Percentiles rank a stretch among this genome's conserved stretches.
These are phyloP conservation scores for Chrysodeixis includens DNA, from an alignment of 2,888 invertebrate genomes.

Conservation along the genomic window DNA sequence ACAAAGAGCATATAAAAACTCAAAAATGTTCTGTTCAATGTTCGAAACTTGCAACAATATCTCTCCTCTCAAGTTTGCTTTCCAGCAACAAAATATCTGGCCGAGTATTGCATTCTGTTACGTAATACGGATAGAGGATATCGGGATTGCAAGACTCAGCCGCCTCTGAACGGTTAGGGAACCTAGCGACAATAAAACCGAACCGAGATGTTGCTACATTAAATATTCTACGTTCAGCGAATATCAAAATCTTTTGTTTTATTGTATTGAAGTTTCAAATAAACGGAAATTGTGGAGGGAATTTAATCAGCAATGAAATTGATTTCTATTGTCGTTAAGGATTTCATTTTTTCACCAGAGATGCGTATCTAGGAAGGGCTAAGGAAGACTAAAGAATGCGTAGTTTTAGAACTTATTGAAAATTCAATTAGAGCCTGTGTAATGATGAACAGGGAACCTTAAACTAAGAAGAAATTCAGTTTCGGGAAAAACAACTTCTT, in stretches of 20 bases:
- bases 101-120: background rate
- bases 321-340: background rate
- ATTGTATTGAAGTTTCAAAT: background rate
- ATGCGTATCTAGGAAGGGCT: too few relatives aligned
- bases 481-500: too few relatives aligned
- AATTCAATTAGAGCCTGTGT: too few relatives aligned
- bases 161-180: background rate
- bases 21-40: background rate
- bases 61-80: background rate
- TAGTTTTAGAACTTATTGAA: too few relatives aligned
- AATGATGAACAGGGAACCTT: too few relatives aligned
- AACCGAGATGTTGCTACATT: background rate
- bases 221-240: background rate
- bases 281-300: background rate
- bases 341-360: background rate
- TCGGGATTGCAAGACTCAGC: slow-evolving; percentile 2
- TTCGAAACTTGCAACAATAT: background rate
- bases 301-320: background rate
- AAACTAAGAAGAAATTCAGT: too few relatives aligned
- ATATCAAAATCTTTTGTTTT: background rate
- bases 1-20: too few relatives aligned
- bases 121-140: slow-evolving; percentile 2
- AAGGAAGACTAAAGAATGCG: too few relatives aligned
- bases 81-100: background rate
- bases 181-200: background rate